These are phyloP conservation scores for Megalopta genalis DNA, from an alignment of 1,140 invertebrate species.

Conservation along the genomic window DNA sequence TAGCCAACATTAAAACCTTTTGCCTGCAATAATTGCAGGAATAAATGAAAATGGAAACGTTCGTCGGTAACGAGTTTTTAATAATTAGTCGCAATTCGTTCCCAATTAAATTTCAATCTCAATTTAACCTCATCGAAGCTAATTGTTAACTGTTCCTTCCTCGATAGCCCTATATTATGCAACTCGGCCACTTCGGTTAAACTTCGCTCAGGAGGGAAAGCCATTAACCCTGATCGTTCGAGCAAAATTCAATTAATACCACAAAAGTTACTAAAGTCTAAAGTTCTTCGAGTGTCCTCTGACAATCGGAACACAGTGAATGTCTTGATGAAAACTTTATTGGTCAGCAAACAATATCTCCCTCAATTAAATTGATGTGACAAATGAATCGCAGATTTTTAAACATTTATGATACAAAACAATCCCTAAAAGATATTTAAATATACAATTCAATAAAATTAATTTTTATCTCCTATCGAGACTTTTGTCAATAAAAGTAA, in stretches of 20 bases:
- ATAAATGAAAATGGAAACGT: no score
- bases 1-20: no score
- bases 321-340: neutral
- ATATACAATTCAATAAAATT: no score
- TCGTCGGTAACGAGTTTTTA: neutral
- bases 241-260: conserved; percentile 1
- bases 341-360: neutral
- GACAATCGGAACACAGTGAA: neutral
- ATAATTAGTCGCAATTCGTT: neutral
- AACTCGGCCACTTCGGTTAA: neutral
- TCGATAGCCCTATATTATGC: neutral
- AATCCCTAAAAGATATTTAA: no score
- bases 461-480: no score
- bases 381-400: no score
- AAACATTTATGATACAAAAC: no score
- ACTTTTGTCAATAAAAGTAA: no score
- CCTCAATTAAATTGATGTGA: no score
- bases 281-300: neutral
- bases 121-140: neutral
- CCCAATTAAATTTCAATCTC: neutral
- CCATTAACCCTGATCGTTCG: neutral
- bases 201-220: neutral
- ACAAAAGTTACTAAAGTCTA: neutral
- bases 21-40: no score
- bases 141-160: neutral